A percentile compares a stretch with the other conserved stretches of the same genome.
phyloP scores from a whole-genome alignment of 2,113 vertebrate species.

The Varanus salvator region DNA sequence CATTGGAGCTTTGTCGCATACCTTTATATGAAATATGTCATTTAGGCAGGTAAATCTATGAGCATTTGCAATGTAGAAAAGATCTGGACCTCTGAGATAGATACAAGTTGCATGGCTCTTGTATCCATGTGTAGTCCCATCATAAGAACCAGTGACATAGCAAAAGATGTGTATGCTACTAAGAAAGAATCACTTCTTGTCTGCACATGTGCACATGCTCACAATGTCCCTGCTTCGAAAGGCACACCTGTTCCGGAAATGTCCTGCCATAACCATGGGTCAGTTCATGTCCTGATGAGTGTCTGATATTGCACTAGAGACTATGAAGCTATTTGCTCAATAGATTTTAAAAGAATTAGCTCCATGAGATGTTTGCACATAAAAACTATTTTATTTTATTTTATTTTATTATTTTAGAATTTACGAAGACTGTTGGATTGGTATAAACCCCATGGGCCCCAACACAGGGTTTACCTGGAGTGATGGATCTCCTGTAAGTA shows the following conservation, averaged over 20 bases:
- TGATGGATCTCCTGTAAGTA: slow-evolving; percentile 90
- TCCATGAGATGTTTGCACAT: not conserved
- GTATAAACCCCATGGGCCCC: slow-evolving; percentile 80
- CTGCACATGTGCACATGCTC: not conserved
- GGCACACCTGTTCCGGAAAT: not conserved
- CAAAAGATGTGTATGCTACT: not conserved
- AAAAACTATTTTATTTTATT: slow-evolving; percentile 10
- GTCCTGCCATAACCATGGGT: not conserved
- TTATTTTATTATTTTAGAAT: slow-evolving; percentile 44
- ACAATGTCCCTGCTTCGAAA: not conserved
- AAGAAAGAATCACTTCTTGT: not conserved
- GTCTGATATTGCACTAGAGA: not conserved
- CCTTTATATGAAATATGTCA: too few species aligned
- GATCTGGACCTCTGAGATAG: not conserved
- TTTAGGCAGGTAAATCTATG: not conserved
- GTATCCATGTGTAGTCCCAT: not conserved
- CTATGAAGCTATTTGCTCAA: not conserved
- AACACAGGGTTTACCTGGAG: slow-evolving; percentile 85
- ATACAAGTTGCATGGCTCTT: not conserved
- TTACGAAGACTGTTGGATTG: slow-evolving; percentile 83
- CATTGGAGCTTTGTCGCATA: too few species aligned
- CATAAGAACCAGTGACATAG: not conserved
- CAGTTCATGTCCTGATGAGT: not conserved
- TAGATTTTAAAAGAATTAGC: not conserved
- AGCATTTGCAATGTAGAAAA: not conserved